Percentiles rank a stretch among this genome's conserved stretches.
Evolutionary conservation across 2,113 vertebrate genomes (phyloP).

Genomic region (Gasterosteus nipponicus): DNA sequence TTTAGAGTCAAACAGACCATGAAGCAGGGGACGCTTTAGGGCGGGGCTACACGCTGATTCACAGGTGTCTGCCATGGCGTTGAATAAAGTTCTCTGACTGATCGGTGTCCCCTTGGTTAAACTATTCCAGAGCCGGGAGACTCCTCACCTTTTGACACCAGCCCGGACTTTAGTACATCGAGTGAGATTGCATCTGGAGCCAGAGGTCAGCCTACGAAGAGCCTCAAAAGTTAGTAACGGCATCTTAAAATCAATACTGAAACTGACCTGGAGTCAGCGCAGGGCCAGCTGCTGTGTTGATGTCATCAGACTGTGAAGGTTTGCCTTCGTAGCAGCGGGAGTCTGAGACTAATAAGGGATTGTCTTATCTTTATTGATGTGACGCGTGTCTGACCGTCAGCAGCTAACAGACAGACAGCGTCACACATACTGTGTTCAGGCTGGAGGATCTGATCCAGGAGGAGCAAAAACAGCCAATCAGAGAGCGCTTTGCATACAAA

Average conservation of each 20-base stretch:
- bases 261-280: not conserved
- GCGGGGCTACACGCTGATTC: too few species aligned
- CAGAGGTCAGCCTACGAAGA: not conserved
- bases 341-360: too few species aligned
- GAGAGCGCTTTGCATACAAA: not conserved
- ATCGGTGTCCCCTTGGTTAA: not conserved
- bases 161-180: not conserved
- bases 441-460: not conserved
- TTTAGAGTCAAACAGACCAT: too few species aligned
- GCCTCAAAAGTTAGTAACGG: slow-evolving; percentile 3
- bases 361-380: not conserved
- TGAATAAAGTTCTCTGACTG: not conserved
- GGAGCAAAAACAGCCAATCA: not conserved
- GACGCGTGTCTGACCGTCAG: not conserved
- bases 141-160: not conserved
- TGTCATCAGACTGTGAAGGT: not conserved
- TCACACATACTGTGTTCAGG: too few species aligned
- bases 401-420: not conserved
- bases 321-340: too few species aligned
- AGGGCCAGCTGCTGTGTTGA: not conserved
- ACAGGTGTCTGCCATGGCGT: too few species aligned
- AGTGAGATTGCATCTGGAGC: not conserved
- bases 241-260: not conserved
- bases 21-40: too few species aligned
- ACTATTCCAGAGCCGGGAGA: not conserved